Base-by-base conservation (phyloP, 2,113 vertebrate species). In the Leuciscus idus region DNA sequence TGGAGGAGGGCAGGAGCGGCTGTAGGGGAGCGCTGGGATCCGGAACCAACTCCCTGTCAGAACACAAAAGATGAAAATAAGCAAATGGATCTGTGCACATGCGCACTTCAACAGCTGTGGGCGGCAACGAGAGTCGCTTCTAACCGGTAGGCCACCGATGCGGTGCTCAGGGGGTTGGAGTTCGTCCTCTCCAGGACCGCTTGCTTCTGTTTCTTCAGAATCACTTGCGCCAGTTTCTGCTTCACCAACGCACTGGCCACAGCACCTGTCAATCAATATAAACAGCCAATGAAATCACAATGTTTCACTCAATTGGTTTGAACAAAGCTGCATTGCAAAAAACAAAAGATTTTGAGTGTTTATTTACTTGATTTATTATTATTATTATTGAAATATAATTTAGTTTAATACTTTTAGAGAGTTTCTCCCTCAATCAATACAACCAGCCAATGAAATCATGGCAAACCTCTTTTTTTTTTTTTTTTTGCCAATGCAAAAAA, bases 211-310 rank as follows among this genome's bases (percentile, higher is more conserved):
- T 96, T 97, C 89, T 96, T 97, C 85, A 95, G 93, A 81, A 99
- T 98, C 85, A 98, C 96, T 88, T 97, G 95, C 0, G 96, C 95
- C 88, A 99, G 92, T 86, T 97, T 98, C 94, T 98, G 95, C 91
- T 94, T 98, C 30, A 99, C 98, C 81, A 95, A 94, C 0, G 96
- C 96, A 94, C 98, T 99, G 91, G 97, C 96, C 39, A 98, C 95
- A 0, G 97, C 97, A 93, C 97, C 98, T 99, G 88, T 13, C 68
- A 90, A 84, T 86, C 17, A 89, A 81, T 23, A 26, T n/a, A 61
- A 61, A 10, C 23, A 62, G 59, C 30, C 76, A 59, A 57, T 59
- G 19, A 59, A 39, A n/a, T 79, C 7, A 52, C 30, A 39, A 9
- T 15, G n/a, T 21, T 43, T 2, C 28, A 50, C 46, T 76, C 30